Base-by-base conservation (phyloP, 2,113 vertebrate genomes). In the Laticauda colubrina region DNA sequence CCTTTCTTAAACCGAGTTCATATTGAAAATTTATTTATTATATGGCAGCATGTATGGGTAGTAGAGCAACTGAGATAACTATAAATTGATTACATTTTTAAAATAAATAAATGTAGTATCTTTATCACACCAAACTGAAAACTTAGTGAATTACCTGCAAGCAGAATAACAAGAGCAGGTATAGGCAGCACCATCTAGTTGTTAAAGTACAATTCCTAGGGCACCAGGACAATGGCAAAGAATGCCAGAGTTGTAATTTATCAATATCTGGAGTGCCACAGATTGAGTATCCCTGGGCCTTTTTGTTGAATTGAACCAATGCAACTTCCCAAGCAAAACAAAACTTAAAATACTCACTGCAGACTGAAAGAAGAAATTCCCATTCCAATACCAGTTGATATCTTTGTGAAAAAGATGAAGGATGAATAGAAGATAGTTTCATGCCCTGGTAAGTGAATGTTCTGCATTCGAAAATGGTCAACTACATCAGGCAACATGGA, bases 361-460 rank as follows among this genome's bases (percentile, higher is more conserved):
- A 99, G 97, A 85, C 98, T 98, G 88, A 99, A 98, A 18, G 98
- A 98, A 95, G 99, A 99, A 96, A 99, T 98, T 96, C 99, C 99
- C 94, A 99, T 97, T 56, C 99, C 98, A 26, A 98, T 97, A 15
- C 98, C 99, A 0, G 98, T 96, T 0, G 99, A 98, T 7, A 99
- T 98, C 97, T 99, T 99, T 87, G 98, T 98, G 96, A 99, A 99
- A 96, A 99, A 99, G 92, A 99, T 98, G 0, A 99, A 99, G 94
- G 99, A 99, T 1, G 99, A 99, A 96, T 99, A 99, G 97, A 99
- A 99, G 97, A 99, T 99, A 92, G 99, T 98, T 97, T 99, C 99
- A 6, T 99, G 97, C 90, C 98, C 98, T 89, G 97, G 98, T 0
- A 89, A 97, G 91, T 96, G 97, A 89, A 98, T 98, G 96, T 99